Conservation (phyloP, 2,797 vertebrate species). For the Enoplosus armatus region DNA sequence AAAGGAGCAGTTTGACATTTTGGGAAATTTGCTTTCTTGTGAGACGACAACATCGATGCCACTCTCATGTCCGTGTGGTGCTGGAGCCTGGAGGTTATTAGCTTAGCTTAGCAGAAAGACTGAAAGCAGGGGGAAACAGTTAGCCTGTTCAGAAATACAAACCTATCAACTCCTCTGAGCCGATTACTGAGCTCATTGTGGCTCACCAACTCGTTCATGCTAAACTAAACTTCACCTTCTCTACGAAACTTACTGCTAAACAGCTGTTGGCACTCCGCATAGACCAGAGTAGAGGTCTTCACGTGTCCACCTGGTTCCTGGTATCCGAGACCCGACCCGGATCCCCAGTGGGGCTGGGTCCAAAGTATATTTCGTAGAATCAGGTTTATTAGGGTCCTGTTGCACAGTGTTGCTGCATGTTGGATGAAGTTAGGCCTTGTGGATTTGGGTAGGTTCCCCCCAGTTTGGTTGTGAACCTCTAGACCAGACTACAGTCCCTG, state of each 20-base stretch:
- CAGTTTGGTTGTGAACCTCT: neutral
- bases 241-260: no score
- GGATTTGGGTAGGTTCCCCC: neutral
- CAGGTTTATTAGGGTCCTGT: neutral
- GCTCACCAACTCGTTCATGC: no score
- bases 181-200: neutral
- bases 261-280: no score
- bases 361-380: neutral
- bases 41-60: neutral
- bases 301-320: neutral
- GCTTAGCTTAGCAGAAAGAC: neutral
- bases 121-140: neutral
- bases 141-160: no score
- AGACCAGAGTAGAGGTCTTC: neutral
- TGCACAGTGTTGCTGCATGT: neutral
- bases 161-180: no score
- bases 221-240: no score
- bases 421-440: no score
- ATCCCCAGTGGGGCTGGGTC: neutral
- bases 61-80: neutral
- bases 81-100: neutral
- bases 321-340: neutral
- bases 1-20: neutral
- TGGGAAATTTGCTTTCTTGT: neutral
- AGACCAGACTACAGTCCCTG: neutral